A percentile compares a stretch with the other conserved stretches of the same genome.
Conservation (phyloP, 2,888 invertebrate species). For the Euproctis similis region DNA sequence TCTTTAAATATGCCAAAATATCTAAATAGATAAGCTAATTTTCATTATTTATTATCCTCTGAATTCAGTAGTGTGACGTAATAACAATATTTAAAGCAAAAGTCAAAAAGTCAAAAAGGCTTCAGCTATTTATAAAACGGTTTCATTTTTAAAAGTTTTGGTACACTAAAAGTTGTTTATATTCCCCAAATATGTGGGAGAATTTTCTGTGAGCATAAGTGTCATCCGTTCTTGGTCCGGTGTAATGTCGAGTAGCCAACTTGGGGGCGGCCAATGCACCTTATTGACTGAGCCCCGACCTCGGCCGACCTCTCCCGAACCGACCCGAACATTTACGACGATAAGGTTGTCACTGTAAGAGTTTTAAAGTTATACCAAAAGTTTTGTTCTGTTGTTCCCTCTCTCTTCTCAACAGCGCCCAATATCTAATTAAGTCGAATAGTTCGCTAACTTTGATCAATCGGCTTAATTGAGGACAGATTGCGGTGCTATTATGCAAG, state of each 20-base stretch:
- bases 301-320: conserved; percentile 43
- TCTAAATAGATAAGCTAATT: too few species aligned
- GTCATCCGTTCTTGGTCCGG: conserved; percentile 28
- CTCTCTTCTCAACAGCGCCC: conserved; percentile 20
- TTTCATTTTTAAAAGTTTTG: conserved; percentile 1
- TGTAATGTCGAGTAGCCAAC: conserved; percentile 45
- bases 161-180: conserved; percentile 3
- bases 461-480: conserved; percentile 24
- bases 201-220: conserved; percentile 16
- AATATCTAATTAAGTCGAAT: conserved; percentile 37
- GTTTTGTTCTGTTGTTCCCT: conserved; percentile 31
- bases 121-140: too few species aligned
- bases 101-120: too few species aligned
- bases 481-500: conserved; percentile 12
- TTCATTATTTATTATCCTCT: too few species aligned
- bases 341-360: conserved; percentile 47
- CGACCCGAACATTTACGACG: conserved; percentile 37
- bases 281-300: conserved; percentile 61
- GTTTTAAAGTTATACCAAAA: conserved; percentile 45
- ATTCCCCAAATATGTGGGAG: conserved; percentile 18
- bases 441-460: conserved; percentile 32
- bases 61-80: too few species aligned
- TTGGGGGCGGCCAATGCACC: conserved; percentile 69
- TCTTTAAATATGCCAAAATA: too few species aligned
- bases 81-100: too few species aligned